Percentiles rank a stretch among this genome's conserved stretches.
These are phyloP conservation scores for Apeltes quadracus DNA, from an alignment of 2,113 vertebrate species.

Conservation along the genomic window DNA sequence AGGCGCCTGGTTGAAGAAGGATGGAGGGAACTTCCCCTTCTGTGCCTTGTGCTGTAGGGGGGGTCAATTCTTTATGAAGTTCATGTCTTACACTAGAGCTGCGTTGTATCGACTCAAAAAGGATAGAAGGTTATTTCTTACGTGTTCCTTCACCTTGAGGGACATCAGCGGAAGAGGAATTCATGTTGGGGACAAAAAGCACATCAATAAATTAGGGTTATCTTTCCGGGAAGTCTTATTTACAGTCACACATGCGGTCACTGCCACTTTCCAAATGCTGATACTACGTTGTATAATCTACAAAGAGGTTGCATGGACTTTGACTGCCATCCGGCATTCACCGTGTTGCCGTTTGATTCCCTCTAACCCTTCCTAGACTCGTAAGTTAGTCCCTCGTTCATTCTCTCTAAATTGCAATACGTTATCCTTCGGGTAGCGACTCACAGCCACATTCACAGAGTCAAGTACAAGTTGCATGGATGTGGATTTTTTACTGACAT, in stretches of 20 bases:
- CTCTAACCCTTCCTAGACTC: not conserved
- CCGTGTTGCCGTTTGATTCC: not conserved
- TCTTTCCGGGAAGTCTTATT: not conserved
- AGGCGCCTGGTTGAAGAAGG: slow-evolving; percentile 61
- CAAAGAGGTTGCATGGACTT: not conserved
- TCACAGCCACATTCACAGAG: not conserved
- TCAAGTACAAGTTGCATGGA: not conserved
- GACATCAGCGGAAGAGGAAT: slow-evolving; percentile 7
- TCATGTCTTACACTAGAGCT: not conserved
- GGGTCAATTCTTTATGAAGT: not conserved
- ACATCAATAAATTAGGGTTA: not conserved
- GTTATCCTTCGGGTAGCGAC: not conserved
- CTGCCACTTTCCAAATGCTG: not conserved
- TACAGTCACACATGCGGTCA: not conserved
- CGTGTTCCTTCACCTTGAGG: slow-evolving; percentile 64
- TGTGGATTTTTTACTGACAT: too few relatives aligned
- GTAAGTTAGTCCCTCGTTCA: not conserved
- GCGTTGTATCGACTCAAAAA: not conserved
- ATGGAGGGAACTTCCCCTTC: slow-evolving; percentile 62
- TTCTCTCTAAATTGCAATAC: not conserved
- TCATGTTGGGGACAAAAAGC: slow-evolving; percentile 13
- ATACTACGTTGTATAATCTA: not conserved
- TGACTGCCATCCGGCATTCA: not conserved
- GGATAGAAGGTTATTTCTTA: slow-evolving; percentile 37
- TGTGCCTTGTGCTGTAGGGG: slow-evolving; percentile 37